phyloP scores from a whole-genome alignment of 1,140 invertebrate species.

The Heliconius eleuchia region DNA sequence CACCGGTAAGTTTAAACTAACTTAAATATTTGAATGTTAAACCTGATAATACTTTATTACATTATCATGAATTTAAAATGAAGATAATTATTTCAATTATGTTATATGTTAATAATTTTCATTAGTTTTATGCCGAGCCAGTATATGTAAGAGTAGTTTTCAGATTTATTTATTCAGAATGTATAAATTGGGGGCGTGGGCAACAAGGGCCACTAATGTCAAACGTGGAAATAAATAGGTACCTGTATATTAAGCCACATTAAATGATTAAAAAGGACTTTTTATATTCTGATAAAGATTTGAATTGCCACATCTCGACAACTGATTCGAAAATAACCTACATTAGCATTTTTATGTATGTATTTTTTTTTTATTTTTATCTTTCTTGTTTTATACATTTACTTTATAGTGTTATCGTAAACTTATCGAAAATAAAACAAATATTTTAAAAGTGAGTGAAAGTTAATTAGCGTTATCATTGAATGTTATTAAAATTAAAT shows the following conservation, averaged over 20 bases:
- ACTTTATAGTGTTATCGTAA: background rate
- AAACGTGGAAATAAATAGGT: background rate
- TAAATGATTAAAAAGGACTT: background rate
- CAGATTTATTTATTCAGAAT: background rate
- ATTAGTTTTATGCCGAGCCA: background rate
- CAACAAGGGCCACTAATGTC: too few relatives aligned
- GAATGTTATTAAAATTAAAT: background rate
- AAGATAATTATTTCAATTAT: too few relatives aligned
- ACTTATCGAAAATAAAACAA: background rate
- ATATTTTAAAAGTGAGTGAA: background rate
- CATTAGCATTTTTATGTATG: background rate
- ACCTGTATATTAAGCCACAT: background rate
- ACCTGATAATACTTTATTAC: background rate
- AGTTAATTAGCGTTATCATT: background rate
- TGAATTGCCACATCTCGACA: background rate
- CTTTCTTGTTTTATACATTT: background rate
- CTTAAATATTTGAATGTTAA: background rate
- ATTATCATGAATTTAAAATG: too few relatives aligned
- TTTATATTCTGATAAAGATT: background rate
- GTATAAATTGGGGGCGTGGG: background rate
- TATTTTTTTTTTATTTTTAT: background rate
- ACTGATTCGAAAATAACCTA: background rate
- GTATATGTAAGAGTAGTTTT: background rate
- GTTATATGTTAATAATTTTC: too few relatives aligned
- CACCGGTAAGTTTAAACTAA: too few relatives aligned